Percentiles rank a stretch among this genome's conserved stretches.
phyloP scores from a whole-genome alignment of 1,140 invertebrate genomes.

The Bombus impatiens region DNA sequence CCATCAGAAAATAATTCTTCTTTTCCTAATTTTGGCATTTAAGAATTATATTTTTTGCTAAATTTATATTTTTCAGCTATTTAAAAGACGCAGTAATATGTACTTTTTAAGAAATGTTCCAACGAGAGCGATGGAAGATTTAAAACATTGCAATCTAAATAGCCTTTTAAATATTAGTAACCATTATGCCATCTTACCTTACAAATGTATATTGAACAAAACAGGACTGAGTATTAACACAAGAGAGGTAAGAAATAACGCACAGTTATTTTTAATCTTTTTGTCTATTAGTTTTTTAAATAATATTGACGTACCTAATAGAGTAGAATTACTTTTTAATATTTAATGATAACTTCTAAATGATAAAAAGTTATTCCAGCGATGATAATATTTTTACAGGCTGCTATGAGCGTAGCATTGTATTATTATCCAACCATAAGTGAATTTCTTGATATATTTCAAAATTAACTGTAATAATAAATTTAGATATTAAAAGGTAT shows the following conservation, averaged over 20 bases:
- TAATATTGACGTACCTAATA: not conserved
- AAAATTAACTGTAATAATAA: not conserved
- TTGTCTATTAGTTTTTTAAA: not conserved
- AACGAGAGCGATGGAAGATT: slow-evolving; percentile 42
- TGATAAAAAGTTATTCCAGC: not conserved
- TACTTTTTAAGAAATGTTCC: slow-evolving; percentile 61
- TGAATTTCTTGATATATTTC: slow-evolving; percentile 61
- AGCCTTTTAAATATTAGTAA: slow-evolving; percentile 66
- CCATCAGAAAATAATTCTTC: not conserved
- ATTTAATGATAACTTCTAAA: slow-evolving; percentile 16
- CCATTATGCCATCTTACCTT: slow-evolving; percentile 71
- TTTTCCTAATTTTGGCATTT: too few species aligned
- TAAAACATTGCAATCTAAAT: slow-evolving; percentile 56
- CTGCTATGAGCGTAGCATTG: slow-evolving; percentile 57
- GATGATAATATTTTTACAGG: slow-evolving; percentile 52
- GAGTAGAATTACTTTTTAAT: not conserved
- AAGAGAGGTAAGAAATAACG: slow-evolving; percentile 54
- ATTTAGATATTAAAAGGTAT: slow-evolving; percentile 1
- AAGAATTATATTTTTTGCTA: not conserved
- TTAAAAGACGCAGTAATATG: slow-evolving; percentile 33
- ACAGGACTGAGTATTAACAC: slow-evolving; percentile 61
- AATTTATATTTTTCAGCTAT: slow-evolving; percentile 45
- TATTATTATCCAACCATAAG: slow-evolving; percentile 66
- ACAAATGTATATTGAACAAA: slow-evolving; percentile 59
- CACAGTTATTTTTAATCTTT: not conserved